A percentile compares a stretch with the other conserved stretches of the same genome.
These are phyloP conservation scores for Limonius californicus DNA, from an alignment of 1,140 invertebrate genomes.

Conservation along the genomic window DNA sequence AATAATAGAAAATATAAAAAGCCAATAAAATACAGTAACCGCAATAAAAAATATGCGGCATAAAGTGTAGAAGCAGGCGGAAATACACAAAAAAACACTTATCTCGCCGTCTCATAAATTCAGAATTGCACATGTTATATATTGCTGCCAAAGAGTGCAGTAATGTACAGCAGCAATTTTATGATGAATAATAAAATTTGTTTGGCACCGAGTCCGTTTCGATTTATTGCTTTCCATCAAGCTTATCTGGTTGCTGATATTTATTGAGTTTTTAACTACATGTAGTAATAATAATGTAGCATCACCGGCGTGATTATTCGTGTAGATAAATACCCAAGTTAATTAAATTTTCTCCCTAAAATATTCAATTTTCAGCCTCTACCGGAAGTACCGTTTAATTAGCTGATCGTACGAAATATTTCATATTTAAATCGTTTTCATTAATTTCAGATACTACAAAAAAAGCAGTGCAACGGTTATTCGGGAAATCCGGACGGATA, in stretches of 20 bases:
- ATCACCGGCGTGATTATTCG: background rate
- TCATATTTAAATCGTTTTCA: too few species aligned
- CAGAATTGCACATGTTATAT: background rate
- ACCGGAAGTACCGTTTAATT: background rate
- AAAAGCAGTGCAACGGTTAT: too few species aligned
- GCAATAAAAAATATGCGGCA: background rate
- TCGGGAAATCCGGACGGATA: too few species aligned
- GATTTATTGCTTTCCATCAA: background rate
- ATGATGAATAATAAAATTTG: conserved; percentile 1
- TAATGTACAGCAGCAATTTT: background rate
- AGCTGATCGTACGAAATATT: too few species aligned
- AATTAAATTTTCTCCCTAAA: background rate
- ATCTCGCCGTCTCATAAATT: background rate
- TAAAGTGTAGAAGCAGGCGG: background rate
- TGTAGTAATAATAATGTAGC: background rate
- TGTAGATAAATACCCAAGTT: background rate
- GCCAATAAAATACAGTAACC: background rate
- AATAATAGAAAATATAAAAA: conserved; percentile 2
- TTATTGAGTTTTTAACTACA: background rate
- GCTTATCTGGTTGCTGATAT: background rate
- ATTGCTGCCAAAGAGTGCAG: background rate
- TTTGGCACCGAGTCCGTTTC: background rate
- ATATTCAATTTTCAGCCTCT: background rate
- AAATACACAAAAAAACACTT: background rate
- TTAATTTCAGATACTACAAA: too few species aligned